Base-by-base conservation (phyloP, 2,113 vertebrate genomes). In the Chiloscyllium plagiosum region DNA sequence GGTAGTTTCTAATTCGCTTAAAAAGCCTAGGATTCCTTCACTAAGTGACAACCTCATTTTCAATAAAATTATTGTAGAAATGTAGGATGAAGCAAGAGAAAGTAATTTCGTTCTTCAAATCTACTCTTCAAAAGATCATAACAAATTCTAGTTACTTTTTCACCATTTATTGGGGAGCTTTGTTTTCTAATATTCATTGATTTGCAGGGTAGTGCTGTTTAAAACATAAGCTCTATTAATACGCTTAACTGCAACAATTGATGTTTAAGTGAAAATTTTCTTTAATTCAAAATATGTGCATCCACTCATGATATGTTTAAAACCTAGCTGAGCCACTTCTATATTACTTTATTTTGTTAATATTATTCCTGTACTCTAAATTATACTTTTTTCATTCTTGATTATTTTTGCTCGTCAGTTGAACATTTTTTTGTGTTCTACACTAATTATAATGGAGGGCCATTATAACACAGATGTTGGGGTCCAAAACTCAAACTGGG, bases 341-440 rank as follows among this genome's bases (percentile, higher is more conserved):
- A 47, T 89, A 56, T 89, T 50, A 29, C 86, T 56, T 89, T 26
- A 52, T 90, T 90, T 90, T 61, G 56, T 90, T 90, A 90, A 61
- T 61, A 90, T 52, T 56, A 61, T 56, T 61, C 52, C 87, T 90
- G 7, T 33, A 29, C 8, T 0, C 12, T 56, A 33, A 52, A 90
- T 26, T 7, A 3, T 29, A 61, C 33, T 90, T 61, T 13, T 90
- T 90, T 90, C 26, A 29, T n/a, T 61, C 7, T 52, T 61, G 37
- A 26, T 87, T 89, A 52, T 12, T 37, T 37, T 93, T 68, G 33
- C 4, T 37, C 7, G 17, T 19, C 4, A 7, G 37, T 93, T 20
- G 37, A n/a, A 37, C 65, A 47, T 66, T 42, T 7, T 37, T 61
- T 68, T 20, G 13, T 5, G 17, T 20, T n/a, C n/a, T 42, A 8